Evolutionary conservation across 1,140 invertebrate genomes (phyloP).

Genomic region (Eufriesea mexicana): DNA sequence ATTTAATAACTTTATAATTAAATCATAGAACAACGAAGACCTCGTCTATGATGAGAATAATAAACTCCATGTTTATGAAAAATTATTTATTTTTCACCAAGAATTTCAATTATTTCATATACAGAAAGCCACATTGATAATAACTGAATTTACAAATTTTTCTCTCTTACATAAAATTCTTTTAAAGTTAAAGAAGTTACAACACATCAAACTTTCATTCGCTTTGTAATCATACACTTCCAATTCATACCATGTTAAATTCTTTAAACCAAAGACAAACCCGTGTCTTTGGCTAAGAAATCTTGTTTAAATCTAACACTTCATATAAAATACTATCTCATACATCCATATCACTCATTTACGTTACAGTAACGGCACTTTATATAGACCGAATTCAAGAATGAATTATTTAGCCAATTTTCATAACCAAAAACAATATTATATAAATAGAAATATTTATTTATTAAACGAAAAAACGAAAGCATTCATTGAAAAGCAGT

Average conservation of each 20-base stretch:
- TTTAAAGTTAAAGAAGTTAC: constrained; percentile 48
- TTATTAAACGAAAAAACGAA: constrained; percentile 12
- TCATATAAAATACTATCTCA: constrained; percentile 69
- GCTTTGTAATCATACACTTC: constrained; percentile 23
- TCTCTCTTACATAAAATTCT: constrained; percentile 50
- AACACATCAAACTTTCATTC: constrained; percentile 23
- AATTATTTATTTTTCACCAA: constrained; percentile 70
- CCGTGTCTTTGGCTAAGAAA: constrained; percentile 31
- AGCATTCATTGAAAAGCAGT: background rate
- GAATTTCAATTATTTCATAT: constrained; percentile 52
- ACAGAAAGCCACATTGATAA: constrained; percentile 57
- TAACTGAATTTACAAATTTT: constrained; percentile 58
- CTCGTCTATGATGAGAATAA: background rate
- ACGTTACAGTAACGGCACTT: constrained; percentile 47
- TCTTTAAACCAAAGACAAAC: constrained; percentile 38
- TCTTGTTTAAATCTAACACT: constrained; percentile 52
- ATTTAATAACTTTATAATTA: no score
- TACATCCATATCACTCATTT: constrained; percentile 50
- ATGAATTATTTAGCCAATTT: background rate
- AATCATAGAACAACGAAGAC: no score
- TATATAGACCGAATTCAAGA: constrained; percentile 63
- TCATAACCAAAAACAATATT: background rate
- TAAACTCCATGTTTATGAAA: constrained; percentile 59
- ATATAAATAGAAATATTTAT: constrained; percentile 11
- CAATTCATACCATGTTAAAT: constrained; percentile 26